Evolutionary conservation across 2,113 vertebrate genomes (phyloP).

Genomic region (Eublepharis macularius): DNA sequence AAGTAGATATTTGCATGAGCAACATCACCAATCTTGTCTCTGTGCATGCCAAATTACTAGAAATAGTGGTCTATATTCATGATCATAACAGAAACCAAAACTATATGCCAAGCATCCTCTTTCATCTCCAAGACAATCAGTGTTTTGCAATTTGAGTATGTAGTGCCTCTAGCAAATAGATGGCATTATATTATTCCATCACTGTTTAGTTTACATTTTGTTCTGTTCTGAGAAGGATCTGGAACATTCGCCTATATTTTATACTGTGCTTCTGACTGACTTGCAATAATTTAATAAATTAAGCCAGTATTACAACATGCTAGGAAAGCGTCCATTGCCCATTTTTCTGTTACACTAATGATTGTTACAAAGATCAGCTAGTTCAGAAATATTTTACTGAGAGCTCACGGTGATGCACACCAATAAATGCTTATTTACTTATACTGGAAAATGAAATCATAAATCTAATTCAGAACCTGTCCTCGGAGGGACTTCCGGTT

Average conservation of each 20-base stretch:
- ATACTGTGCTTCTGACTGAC: too few relatives aligned
- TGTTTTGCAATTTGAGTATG: not conserved
- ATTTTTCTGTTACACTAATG: not conserved
- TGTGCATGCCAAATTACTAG: not conserved
- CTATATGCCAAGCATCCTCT: not conserved
- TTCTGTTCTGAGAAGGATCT: not conserved
- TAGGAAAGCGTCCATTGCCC: not conserved
- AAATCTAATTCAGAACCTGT: too few relatives aligned
- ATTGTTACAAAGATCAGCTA: too few relatives aligned
- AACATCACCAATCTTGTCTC: not conserved
- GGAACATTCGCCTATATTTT: not conserved
- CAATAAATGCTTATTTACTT: too few relatives aligned
- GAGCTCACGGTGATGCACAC: too few relatives aligned
- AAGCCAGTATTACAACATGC: not conserved
- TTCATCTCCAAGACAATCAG: not conserved
- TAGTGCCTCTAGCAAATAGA: not conserved
- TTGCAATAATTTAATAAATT: not conserved
- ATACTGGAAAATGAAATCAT: too few relatives aligned
- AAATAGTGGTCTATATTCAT: slow-evolving; percentile 16
- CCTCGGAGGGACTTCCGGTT: too few relatives aligned
- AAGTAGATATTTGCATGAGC: not conserved
- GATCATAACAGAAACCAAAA: slow-evolving; percentile 3
- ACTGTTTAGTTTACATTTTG: not conserved
- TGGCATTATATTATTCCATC: not conserved
- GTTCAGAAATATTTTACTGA: too few relatives aligned